phyloP scores from a whole-genome alignment of 2,113 vertebrate species.

The Seriola dumerili region DNA sequence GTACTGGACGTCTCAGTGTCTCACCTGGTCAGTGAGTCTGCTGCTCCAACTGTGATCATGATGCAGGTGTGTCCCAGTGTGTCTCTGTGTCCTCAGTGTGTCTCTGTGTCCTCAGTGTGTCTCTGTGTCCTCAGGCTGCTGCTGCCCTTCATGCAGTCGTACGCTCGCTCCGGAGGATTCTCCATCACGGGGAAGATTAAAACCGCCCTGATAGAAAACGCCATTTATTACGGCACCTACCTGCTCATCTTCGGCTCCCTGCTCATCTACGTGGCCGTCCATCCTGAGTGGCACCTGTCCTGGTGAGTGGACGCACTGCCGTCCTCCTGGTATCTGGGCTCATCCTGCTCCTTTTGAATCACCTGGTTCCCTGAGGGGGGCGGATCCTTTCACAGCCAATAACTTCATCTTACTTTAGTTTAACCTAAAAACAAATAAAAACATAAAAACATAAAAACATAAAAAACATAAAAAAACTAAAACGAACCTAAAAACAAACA shows the following conservation, averaged over 20 bases:
- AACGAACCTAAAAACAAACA: no score
- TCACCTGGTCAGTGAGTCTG: conserved; percentile 91
- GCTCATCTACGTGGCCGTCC: conserved; percentile 97
- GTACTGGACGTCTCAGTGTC: conserved; percentile 98
- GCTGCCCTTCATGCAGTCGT: conserved; percentile 99
- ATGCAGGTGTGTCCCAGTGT: not conserved
- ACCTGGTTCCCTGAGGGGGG: no score
- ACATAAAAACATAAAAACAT: no score
- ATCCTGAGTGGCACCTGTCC: conserved; percentile 90
- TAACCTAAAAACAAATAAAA: no score
- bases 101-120: conserved; percentile 55
- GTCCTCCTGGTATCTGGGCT: no score
- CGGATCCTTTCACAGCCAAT: no score
- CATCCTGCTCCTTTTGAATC: no score
- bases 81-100: no score
- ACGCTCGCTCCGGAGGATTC: conserved; percentile 97
- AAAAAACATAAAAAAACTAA: no score
- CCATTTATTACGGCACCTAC: conserved; percentile 98
- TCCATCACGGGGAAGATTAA: conserved; percentile 98
- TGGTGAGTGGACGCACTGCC: conserved; percentile 82
- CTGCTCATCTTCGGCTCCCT: conserved; percentile 97
- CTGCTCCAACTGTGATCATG: not conserved
- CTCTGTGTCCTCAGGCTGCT: conserved; percentile 87
- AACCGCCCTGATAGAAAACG: conserved; percentile 97
- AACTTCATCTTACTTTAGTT: no score